Evolutionary conservation across 92 coral and sea anemone species (phyloP).

Genomic region (Hydrozoanthus gracilis): DNA sequence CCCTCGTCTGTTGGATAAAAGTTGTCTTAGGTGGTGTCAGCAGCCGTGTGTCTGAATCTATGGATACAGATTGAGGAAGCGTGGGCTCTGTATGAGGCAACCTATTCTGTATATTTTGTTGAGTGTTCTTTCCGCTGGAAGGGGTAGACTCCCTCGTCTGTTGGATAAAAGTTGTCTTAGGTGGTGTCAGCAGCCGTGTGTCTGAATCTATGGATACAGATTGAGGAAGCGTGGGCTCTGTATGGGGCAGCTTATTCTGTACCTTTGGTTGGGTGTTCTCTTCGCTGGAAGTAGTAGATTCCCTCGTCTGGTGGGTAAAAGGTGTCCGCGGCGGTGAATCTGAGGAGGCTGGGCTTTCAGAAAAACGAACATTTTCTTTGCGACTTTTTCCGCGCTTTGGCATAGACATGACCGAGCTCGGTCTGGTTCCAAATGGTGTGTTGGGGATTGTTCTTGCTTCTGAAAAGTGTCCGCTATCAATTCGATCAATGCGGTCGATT

Average conservation of each 20-base stretch:
- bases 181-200: no score
- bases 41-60: no score
- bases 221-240: no score
- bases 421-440: slow-evolving; percentile 23
- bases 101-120: no score
- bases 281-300: not conserved
- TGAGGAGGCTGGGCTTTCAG: not conserved
- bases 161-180: no score
- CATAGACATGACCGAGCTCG: not conserved
- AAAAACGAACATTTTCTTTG: slow-evolving; percentile 26
- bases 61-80: no score
- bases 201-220: no score
- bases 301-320: not conserved
- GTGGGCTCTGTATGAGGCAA: no score
- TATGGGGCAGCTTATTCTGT: no score
- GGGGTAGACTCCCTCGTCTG: not conserved
- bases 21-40: not conserved
- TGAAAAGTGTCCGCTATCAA: slow-evolving; percentile 43
- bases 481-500: no score
- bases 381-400: slow-evolving; percentile 32
- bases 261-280: not conserved
- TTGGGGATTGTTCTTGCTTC: slow-evolving; percentile 22
- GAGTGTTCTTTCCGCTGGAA: not conserved
- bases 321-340: not conserved
- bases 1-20: not conserved